phyloP scores from a whole-genome alignment of 2,797 vertebrate species.

The Discoglossus pictus region DNA sequence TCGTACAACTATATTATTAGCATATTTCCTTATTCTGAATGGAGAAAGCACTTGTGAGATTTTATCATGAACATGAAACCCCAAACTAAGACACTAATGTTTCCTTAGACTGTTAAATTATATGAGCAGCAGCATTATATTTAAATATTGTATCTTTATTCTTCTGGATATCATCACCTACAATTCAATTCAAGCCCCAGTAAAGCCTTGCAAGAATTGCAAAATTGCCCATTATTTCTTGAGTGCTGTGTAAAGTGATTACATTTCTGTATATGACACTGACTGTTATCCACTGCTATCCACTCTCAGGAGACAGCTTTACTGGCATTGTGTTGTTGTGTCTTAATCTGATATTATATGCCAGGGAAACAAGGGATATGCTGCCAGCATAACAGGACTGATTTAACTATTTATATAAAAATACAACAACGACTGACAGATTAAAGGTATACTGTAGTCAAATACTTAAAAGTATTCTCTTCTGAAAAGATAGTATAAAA shows the following conservation, averaged over 20 bases:
- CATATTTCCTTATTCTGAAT: slow-evolving; percentile 35
- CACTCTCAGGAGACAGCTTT: slow-evolving; percentile 45
- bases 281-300: no score
- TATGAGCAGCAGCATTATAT: slow-evolving; percentile 47
- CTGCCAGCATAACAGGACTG: no score
- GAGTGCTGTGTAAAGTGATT: slow-evolving; percentile 50
- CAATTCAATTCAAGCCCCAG: slow-evolving; percentile 47
- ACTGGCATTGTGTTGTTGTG: slow-evolving; percentile 36
- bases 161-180: slow-evolving; percentile 51
- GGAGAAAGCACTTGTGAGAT: slow-evolving; percentile 28
- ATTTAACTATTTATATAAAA: no score
- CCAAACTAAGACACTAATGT: slow-evolving; percentile 44
- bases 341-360: slow-evolving; percentile 42
- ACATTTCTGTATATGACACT: slow-evolving; percentile 51
- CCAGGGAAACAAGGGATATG: slow-evolving; percentile 13
- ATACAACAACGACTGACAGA: no score
- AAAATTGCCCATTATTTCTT: slow-evolving; percentile 46
- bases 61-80: slow-evolving; percentile 29
- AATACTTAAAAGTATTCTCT: no score
- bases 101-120: slow-evolving; percentile 49
- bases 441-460: no score
- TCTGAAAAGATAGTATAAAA: no score
- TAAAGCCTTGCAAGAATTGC: slow-evolving; percentile 42
- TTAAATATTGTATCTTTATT: slow-evolving; percentile 48
- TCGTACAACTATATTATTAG: slow-evolving; percentile 31